A percentile compares a stretch with the other conserved stretches of the same genome.
Conservation (phyloP, 2,113 vertebrate genomes). For the Xiphophorus hellerii region DNA sequence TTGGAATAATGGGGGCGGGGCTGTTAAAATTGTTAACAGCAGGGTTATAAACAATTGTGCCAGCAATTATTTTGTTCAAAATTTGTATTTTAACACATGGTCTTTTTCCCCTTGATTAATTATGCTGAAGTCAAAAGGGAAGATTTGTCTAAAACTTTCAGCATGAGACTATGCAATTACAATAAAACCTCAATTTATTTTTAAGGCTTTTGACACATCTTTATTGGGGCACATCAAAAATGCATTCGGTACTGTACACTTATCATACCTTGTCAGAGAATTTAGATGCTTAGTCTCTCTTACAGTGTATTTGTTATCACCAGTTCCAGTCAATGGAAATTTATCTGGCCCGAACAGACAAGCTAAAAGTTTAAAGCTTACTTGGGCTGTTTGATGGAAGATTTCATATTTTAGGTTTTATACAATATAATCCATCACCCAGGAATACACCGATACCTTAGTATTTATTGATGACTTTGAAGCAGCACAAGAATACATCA, state of each 20-base stretch:
- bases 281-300: background rate
- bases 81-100: background rate
- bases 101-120: background rate
- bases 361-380: background rate
- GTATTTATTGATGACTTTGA: slow-evolving; percentile 78
- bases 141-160: background rate
- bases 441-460: slow-evolving; percentile 47
- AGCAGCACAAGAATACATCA: slow-evolving; percentile 78
- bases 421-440: slow-evolving; percentile 35
- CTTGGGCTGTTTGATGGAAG: background rate
- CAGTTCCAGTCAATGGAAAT: background rate
- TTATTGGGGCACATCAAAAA: background rate
- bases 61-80: background rate
- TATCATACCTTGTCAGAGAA: background rate
- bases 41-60: background rate
- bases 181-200: background rate
- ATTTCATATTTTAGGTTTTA: background rate
- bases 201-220: background rate
- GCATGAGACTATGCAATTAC: background rate
- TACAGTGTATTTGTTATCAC: background rate
- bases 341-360: background rate
- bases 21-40: background rate
- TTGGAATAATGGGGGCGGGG: background rate
- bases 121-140: background rate
- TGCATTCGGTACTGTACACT: background rate